These are phyloP conservation scores for Thelaira solivaga DNA, from an alignment of 2,888 invertebrate genomes.

Conservation along the genomic window DNA sequence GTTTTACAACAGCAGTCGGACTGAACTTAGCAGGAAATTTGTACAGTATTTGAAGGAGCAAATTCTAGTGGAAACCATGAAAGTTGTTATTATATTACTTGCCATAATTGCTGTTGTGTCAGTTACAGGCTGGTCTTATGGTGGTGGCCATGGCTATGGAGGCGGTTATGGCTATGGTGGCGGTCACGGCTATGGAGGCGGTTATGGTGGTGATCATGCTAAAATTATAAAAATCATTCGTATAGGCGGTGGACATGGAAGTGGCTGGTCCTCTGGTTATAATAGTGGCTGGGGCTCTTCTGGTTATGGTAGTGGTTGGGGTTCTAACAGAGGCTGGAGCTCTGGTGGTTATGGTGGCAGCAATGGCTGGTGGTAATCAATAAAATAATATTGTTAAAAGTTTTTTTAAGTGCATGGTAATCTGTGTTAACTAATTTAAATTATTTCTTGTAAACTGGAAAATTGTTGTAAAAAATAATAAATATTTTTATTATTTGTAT, in stretches of 20 bases:
- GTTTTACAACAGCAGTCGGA: constrained; percentile 32
- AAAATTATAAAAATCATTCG: constrained; percentile 64
- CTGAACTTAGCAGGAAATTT: neutral
- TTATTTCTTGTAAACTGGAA: constrained; percentile 10
- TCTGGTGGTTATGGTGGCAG: constrained; percentile 31
- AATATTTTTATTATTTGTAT: neutral
- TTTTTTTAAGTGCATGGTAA: neutral
- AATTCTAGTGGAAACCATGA: constrained; percentile 20
- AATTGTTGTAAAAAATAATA: constrained; percentile 30
- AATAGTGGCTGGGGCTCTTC: constrained; percentile 50
- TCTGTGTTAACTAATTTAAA: constrained; percentile 35
- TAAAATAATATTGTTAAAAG: neutral
- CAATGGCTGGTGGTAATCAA: constrained; percentile 46
- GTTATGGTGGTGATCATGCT: constrained; percentile 60
- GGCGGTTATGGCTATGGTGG: constrained; percentile 57
- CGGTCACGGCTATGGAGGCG: constrained; percentile 60
- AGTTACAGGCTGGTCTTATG: constrained; percentile 61
- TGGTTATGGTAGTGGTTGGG: constrained; percentile 16
- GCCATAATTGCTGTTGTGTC: constrained; percentile 68
- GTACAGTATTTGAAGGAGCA: neutral
- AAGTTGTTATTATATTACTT: constrained; percentile 65
- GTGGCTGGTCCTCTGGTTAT: constrained; percentile 63
- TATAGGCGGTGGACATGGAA: constrained; percentile 52
- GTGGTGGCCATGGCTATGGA: constrained; percentile 62
- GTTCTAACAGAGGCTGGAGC: constrained; percentile 38